phyloP scores from a whole-genome alignment of 2,113 vertebrate species.

The Odocoileus hemionus region DNA sequence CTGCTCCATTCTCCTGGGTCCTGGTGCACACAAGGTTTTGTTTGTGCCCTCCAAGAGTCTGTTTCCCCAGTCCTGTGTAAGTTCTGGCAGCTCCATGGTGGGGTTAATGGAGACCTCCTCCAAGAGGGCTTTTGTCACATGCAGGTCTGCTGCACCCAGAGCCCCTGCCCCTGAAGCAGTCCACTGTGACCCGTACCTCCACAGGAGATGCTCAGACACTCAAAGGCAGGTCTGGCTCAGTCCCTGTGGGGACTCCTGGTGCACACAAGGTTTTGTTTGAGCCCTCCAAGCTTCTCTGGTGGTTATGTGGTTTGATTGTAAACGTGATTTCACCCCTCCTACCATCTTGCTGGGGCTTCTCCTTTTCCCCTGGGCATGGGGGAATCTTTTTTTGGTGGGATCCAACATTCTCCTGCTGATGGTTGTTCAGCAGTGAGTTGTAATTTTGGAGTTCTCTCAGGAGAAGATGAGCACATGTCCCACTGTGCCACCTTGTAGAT shows the following conservation, averaged over 20 bases:
- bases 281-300: not conserved
- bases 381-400: not conserved
- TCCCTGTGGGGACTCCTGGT: not conserved
- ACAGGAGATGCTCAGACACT: not conserved
- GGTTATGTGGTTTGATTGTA: not conserved
- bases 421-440: not conserved
- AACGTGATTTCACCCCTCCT: fast-evolving
- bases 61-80: not conserved
- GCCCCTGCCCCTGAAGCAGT: not conserved
- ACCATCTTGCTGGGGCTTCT: not conserved
- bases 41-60: not conserved
- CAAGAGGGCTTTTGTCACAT: not conserved
- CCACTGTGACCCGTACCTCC: not conserved
- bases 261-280: not conserved
- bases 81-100: not conserved
- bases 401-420: not conserved
- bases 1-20: not conserved
- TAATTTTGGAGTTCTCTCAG: not conserved
- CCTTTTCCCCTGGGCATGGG: not conserved
- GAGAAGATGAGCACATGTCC: not conserved
- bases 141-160: not conserved
- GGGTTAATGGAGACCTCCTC: not conserved
- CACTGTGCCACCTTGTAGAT: not conserved
- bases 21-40: fast-evolving
- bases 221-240: not conserved